Evolutionary conservation across 2,888 invertebrate genomes (phyloP), one percentile per base, ranked within the genome.

Genomic region (Dioctria linearis): DNA sequence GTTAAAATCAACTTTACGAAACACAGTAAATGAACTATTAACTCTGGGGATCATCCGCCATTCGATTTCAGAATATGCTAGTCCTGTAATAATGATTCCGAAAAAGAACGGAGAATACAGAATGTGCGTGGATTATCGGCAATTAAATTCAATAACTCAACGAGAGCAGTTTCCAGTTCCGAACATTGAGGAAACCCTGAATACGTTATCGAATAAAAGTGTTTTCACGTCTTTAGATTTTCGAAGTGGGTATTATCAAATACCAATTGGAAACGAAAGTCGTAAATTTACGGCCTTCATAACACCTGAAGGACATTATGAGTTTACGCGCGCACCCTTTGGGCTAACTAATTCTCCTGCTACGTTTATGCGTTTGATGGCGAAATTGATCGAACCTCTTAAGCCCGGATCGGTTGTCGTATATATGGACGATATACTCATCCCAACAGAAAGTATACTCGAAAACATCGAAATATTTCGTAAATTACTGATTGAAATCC

Each of bases 1-100:
- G 1, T 4, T 37, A 42, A 25, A 39, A 8, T 6, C 4, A 11
- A 54, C 3, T 2, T 46, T 71, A 4, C 13, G 49, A 39, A n/a
- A 25, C 3, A 84, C 85, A 67, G 85, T 85, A 0, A 67, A 82
- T 6, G 76, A 67, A n/a, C 49, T 79, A 5, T n/a, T 81, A 0
- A 83, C 85, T 0, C 67, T 85, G 11, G 81, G 84, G 0, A 86
- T 87, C 9, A 83, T 86, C 4, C 83, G 84, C 0, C 85, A 85
- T 80, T 86, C 85, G 40, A 83, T 81, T 6, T 86, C 86, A 1
- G 83, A 84, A 1, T 86, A 80, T 63, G 84, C 86, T 0, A 87
- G 86, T 51, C 86, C 86, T 4, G 82, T 84, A 65, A 80, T 85
- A 4, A 54, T 84, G 8, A 85, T 85, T 0, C 84, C 85, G 46